Base-by-base conservation (phyloP, 2,113 vertebrate species). In the Platanista minor region DNA sequence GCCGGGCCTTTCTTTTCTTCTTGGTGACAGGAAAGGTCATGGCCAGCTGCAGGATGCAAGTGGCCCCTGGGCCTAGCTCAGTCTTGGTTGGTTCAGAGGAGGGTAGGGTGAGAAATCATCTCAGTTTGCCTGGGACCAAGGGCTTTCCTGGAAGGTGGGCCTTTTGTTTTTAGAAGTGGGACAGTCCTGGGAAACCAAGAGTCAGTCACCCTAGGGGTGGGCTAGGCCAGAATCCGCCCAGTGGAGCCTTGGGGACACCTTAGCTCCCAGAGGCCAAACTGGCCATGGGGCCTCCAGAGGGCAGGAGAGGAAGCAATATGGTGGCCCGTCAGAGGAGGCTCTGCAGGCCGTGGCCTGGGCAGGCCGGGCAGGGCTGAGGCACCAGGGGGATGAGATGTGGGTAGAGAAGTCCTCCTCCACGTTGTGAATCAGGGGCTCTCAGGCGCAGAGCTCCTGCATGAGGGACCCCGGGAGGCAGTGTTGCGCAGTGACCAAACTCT, bases 351-450 rank as follows among this genome's bases (percentile, higher is more conserved):
- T 15, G 39, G 25, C 8, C 18, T 10, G 1, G 17, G 77, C 25
- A 21, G 36, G 17, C 59, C 2, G 23, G 4, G 8, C 2, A 1
- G 0, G 10, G 21, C 31, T 13, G 41, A 69, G 61, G 31, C 36
- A 54, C 14, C 0, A 1, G 3, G 41, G 64, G 8, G 5, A n/a
- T 21, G 21, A 33, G 39, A 29, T 0, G 1, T 3, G 27, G 27
- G n/a, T 15, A 27, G 25, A 66, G 41, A 31, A 36, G 43, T 1
- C 20, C 27, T 66, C 8, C 10, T 6, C 3, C 17, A 20, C 54
- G 9, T 15, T 7, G 8, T 1, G 15, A 33, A 64, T 31, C 41
- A 61, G 46, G 46, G 39, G 62, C 61, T 41, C 12, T 61, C 17
- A 33, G 71, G 71, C 11, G 8, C 5, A 15, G 43, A 36, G 13